Percentiles rank a stretch among this genome's conserved stretches.
Conservation (phyloP, 1,140 invertebrate species). For the Phenacoccus solenopsis region DNA sequence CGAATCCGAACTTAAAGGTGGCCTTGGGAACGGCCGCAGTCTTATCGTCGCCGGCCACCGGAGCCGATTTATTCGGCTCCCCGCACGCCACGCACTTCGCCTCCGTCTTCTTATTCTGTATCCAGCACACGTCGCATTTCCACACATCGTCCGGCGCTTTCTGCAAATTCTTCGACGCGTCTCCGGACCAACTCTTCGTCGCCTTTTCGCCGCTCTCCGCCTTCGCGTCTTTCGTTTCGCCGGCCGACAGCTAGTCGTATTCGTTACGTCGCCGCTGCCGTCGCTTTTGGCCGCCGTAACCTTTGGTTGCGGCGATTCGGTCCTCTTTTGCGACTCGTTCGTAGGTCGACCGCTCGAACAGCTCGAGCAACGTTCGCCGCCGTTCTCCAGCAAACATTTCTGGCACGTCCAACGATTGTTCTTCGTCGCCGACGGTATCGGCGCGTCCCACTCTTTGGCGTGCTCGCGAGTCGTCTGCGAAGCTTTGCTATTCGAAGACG, state of each 20-base stretch:
- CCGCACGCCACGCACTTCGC: conserved; percentile 20
- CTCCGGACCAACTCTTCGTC: background rate
- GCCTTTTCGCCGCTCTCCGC: no score
- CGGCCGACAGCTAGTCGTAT: no score
- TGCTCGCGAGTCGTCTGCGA: background rate
- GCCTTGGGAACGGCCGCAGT: background rate
- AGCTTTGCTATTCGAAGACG: no score
- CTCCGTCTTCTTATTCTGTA: conserved; percentile 20
- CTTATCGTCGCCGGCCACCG: background rate
- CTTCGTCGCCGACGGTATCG: no score
- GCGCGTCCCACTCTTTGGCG: no score
- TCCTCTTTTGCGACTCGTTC: background rate
- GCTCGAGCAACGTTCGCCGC: background rate
- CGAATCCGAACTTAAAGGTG: background rate
- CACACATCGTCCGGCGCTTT: conserved; percentile 12
- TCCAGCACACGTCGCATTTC: conserved; percentile 23
- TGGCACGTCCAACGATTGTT: background rate
- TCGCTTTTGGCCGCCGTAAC: background rate
- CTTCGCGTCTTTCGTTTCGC: no score
- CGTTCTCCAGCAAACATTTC: background rate
- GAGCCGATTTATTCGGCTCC: background rate
- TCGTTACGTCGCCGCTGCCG: no score
- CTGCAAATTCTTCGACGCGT: background rate
- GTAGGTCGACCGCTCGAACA: background rate
- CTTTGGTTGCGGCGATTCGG: background rate